Base-by-base conservation (phyloP, 1,140 invertebrate genomes). In the Fopius arisanus region DNA sequence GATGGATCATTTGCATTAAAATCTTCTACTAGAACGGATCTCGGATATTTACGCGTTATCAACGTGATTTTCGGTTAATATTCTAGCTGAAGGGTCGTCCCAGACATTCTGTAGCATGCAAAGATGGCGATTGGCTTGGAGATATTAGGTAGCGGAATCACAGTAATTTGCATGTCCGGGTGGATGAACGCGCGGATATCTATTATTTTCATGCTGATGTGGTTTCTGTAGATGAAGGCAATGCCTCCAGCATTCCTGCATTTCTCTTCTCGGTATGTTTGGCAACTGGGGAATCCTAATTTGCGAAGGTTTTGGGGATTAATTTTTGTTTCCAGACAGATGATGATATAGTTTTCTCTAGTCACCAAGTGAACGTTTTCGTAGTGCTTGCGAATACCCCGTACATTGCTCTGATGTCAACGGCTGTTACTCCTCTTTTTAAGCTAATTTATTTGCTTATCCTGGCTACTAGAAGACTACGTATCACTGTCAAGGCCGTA, bases 1-100 rank as follows among this genome's bases (percentile, higher is more conserved):
- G 40, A 43, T 12, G n/a, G 12, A 43, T 43, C 4, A 43, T 43
- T 59, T 9, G 70, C 54, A 14, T 72, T 72, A 19, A 72, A 72
- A 43, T 72, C 70, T 7, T 59, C 70, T 12, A 72, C 37, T 37
- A 72, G 62, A 5, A 72, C 23, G 28, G 21, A 72, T 16, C 66
- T 37, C 12, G 43, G 43, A 10, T 28, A 69, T 21, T 69, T 41
- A 14, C 40, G 7, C 14, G 67, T 28, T 9, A 69, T 41, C 3
- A 40, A 69, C 3, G 40, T 69, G 12, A 69, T 69, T 48, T 69
- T 28, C 23, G 43, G 43, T 16, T 40, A 48, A 23, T 69, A 69
- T 14, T 69, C 67, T n/a, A 69, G 43, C n/a, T 69, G 67, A 9
- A 69, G 29, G 3, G 29, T 48, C 23, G 43, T 48, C 26, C 67